Base-by-base conservation (phyloP, 2,797 vertebrate species). In the Cryptoblepharus egeriae region DNA sequence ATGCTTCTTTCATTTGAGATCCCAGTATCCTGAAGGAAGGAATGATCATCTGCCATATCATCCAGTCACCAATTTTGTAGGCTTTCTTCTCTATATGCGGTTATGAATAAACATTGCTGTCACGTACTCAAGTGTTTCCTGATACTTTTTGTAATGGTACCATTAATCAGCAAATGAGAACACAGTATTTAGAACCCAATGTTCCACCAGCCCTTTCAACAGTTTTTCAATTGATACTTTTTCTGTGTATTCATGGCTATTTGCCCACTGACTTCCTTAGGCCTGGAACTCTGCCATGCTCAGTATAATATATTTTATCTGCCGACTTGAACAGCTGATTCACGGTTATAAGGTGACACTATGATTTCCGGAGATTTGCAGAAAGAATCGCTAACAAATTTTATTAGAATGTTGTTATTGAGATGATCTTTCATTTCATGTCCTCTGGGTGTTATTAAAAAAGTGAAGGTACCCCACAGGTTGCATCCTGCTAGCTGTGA, bases 91-190 rank as follows among this genome's bases (percentile, higher is more conserved):
- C 42, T n/a, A n/a, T 24, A 68, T 4, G 28, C 37, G 61, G 28
- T 28, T 9, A 42, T 42, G 37, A 58, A 74, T 72, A 79, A 89
- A 83, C 1, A 35, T 18, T 83, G 16, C 80, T 2, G 0, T 82
- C 86, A 35, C n/a, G 18, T n/a, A 78, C 67, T 82, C 73, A 77
- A 35, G 1, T 55, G 3, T 75, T 87, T 89, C 70, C 61, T 58
- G 73, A 78, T 86, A 84, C 87, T 88, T 75, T 85, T 71, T 39
- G 6, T 68, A 82, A 52, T 3, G 10, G 81, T 78, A 65, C 76
- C 32, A 55, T 93, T 91, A 89, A 90, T 93, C 91, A 91, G 69
- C 82, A 75, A 87, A 65, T 74, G 77, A 90, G 81, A 58, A 84
- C 85, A 63, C 37, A 28, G 65, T 39, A 79, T 82, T 85, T 11